phyloP scores from a whole-genome alignment of 2,113 vertebrate genomes.

The Scortum barcoo region DNA sequence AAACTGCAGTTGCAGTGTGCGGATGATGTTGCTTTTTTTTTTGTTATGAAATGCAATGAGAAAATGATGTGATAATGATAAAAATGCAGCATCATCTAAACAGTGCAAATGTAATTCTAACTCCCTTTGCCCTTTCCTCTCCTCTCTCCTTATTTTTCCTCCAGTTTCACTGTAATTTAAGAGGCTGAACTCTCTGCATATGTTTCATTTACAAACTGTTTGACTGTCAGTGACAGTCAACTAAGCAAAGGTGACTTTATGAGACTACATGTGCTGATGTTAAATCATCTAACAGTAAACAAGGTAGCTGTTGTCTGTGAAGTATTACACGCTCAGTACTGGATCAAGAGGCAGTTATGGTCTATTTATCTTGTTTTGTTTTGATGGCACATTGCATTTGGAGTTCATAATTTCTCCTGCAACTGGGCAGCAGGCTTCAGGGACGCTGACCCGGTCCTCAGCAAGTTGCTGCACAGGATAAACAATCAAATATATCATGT shows the following conservation, averaged over 20 bases:
- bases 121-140: no score
- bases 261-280: background rate
- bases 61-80: background rate
- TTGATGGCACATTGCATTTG: slow-evolving; percentile 35
- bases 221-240: background rate
- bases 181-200: background rate
- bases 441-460: background rate
- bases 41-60: background rate
- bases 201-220: slow-evolving; percentile 3
- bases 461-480: slow-evolving; percentile 36
- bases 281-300: slow-evolving; percentile 38
- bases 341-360: slow-evolving; percentile 24
- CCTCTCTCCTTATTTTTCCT: background rate
- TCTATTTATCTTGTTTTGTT: slow-evolving; percentile 45
- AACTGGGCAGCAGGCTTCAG: slow-evolving; percentile 28
- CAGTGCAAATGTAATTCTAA: background rate
- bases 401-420: slow-evolving; percentile 40
- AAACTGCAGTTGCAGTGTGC: background rate
- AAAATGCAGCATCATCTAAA: background rate
- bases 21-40: background rate
- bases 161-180: background rate
- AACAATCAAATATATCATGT: slow-evolving; percentile 51
- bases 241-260: slow-evolving; percentile 4
- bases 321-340: slow-evolving; percentile 9
- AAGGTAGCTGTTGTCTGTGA: slow-evolving; percentile 8